phyloP scores from a whole-genome alignment of 2,113 vertebrate species.

The Neomonachus schauinslandi region DNA sequence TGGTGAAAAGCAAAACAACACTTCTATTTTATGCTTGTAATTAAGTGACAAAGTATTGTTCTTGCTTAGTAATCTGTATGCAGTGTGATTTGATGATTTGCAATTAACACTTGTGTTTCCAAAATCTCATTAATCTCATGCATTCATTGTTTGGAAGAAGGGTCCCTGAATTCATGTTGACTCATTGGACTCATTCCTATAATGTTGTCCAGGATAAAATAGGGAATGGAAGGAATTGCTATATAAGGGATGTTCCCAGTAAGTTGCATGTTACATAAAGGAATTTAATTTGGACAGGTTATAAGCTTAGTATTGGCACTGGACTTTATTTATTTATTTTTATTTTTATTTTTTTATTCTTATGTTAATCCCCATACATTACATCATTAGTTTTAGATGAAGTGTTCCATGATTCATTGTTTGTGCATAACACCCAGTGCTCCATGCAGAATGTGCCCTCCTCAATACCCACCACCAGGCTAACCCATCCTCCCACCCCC shows the following conservation, averaged over 20 bases:
- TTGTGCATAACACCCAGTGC: too few relatives aligned
- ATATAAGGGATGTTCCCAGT: neutral
- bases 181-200: neutral
- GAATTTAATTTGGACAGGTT: neutral
- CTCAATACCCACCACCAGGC: too few relatives aligned
- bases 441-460: too few relatives aligned
- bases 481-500: too few relatives aligned
- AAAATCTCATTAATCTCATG: neutral
- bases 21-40: constrained; percentile 15
- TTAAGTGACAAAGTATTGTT: neutral
- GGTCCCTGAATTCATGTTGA: neutral
- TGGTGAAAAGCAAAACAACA: neutral
- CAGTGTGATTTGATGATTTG: neutral
- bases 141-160: neutral
- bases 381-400: too few relatives aligned
- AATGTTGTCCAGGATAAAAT: neutral
- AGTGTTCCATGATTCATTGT: too few relatives aligned
- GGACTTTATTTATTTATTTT: constrained; percentile 29
- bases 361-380: too few relatives aligned
- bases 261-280: neutral
- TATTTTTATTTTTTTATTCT: too few relatives aligned
- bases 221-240: neutral
- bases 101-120: constrained; percentile 3
- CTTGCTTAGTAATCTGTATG: constrained; percentile 17
- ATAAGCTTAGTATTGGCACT: neutral